Conservation (phyloP, 2,888 invertebrate genomes). For the Ellobium chinense region DNA sequence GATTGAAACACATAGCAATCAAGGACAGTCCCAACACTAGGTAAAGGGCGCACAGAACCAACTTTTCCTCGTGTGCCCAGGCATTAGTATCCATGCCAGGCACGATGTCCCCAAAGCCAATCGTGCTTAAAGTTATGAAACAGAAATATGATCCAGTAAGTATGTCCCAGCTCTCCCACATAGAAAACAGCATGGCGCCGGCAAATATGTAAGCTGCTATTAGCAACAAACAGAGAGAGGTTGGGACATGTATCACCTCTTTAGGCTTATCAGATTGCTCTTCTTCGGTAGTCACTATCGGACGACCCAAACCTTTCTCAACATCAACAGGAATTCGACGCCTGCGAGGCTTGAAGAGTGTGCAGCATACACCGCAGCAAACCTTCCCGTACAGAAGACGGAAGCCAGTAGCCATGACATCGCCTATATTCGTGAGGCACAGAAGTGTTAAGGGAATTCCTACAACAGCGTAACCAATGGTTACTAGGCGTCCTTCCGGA, state of each 20-base stretch:
- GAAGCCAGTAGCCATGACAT: constrained; percentile 78
- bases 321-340: constrained; percentile 59
- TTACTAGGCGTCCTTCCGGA: constrained; percentile 72
- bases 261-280: constrained; percentile 64
- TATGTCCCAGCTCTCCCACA: constrained; percentile 77
- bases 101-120: constrained; percentile 78
- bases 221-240: constrained; percentile 75
- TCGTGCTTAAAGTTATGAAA: constrained; percentile 78
- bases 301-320: constrained; percentile 60
- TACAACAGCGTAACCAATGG: constrained; percentile 76
- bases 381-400: constrained; percentile 82
- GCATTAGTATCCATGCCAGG: constrained; percentile 69
- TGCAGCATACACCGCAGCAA: constrained; percentile 75
- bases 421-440: constrained; percentile 76
- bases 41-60: constrained; percentile 77
- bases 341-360: constrained; percentile 64
- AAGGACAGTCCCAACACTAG: constrained; percentile 79
- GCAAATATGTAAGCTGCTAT: constrained; percentile 77
- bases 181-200: constrained; percentile 76
- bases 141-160: constrained; percentile 77
- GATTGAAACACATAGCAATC: constrained; percentile 80
- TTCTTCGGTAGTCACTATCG: constrained; percentile 60
- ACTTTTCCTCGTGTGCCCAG: constrained; percentile 73
- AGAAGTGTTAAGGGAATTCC: constrained; percentile 76
- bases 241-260: constrained; percentile 74